Base-by-base conservation (phyloP, 1,140 invertebrate species). In the Dermatophagoides farinae region DNA sequence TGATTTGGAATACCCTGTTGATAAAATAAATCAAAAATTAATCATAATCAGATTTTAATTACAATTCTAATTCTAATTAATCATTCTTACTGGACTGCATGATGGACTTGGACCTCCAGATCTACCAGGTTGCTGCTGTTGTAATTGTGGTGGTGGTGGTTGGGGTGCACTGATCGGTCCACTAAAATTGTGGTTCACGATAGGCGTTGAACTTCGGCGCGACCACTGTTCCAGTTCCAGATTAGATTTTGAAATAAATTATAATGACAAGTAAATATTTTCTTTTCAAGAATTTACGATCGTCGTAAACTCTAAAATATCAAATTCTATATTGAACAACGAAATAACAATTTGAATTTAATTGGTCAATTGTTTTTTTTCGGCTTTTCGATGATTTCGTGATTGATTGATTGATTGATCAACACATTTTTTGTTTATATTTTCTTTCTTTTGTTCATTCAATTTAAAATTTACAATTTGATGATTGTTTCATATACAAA, bases 131-230 rank as follows among this genome's bases (percentile, higher is more conserved):
- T 31, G 31, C 31, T 31, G 31, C 8, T 31, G n/a, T n/a, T n/a
- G n/a, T n/a, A n/a, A n/a, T n/a, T n/a, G n/a, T n/a, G n/a, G 31
- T 31, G 31, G 31, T 40, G 44, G 44, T 55, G 57, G 57, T 58
- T 1, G 47, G 10, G 39, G n/a, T 46, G 43, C 41, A 14, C 57
- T 38, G 25, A 58, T 58, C 23, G 57, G 43, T 44, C 57, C 57
- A 55, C 53, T 55, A 49, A 58, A 58, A 37, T 58, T 58, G 43
- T 58, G 57, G 43, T 58, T 58, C 16, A 38, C 57, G 57, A 58
- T 38, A 58, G 57, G 57, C 57, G 57, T 58, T 31, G 57, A 58
- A 58, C 58, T 66, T 65, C 68, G 68, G 64, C 67, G 67, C 61
- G 23, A 49, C 66, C 67, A 67, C 39, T 64, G 63, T n/a, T 64